Evolutionary conservation across 2,797 vertebrate species (phyloP), one percentile per base, ranked within the genome.

Genomic region (Paratrypauchen microcephalus): DNA sequence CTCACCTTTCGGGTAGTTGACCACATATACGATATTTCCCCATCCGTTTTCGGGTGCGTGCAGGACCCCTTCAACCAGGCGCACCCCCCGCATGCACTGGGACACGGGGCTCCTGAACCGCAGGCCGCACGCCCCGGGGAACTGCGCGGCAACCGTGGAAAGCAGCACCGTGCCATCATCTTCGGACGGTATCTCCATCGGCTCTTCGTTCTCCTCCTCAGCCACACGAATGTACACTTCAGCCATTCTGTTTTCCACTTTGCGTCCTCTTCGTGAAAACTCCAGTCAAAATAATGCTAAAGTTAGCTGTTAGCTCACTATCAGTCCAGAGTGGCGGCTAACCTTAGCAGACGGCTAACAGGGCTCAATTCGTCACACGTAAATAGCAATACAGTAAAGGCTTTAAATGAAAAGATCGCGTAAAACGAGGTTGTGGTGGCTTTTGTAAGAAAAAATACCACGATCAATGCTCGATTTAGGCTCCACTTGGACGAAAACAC

Each of bases 161-260:
- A 99, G 90, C 69, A 98, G 84, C 13, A 99, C 96, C 0, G 98
- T 99, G 12, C 97, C 97, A 45, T 99, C 98, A 6, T 99, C 98
- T 80, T 99, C 98, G 0, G 97, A 96, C 0, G 98, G 98, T 66
- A 99, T 99, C 89, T 99, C 98, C 90, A 99, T 99, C 28, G 98
- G 97, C 54, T 99, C 97, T 56, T 99, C 98, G 0, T 97, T 99
- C 86, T 99, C 98, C 71, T 99, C 98, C 85, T 99, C 98, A 0
- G 98, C 97, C 55, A 99, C 97, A 57, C 97, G 95, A 84, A 99
- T 98, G 66, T 99, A 99, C 5, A 93, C 91, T 73, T 99, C 97
- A 0, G 97, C 96, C 98, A 99, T 99, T 70, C 5, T 45, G 39
- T 47, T 19, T 58, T 60, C 61, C 61, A 45, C 8, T 4, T 12